phyloP scores from a whole-genome alignment of 2,113 vertebrate species.

The Heterochromis multidens region DNA sequence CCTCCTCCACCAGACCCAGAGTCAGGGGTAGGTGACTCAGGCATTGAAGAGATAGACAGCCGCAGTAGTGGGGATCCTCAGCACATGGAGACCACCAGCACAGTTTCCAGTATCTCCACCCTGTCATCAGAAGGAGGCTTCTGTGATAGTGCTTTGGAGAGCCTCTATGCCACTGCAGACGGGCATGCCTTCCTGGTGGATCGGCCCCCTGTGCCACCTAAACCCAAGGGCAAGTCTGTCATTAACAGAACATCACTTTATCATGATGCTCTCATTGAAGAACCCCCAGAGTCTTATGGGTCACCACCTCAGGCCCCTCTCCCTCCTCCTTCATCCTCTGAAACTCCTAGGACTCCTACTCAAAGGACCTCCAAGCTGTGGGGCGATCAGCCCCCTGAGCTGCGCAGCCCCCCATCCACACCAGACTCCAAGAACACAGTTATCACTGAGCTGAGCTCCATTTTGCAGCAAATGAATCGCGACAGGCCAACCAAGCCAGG shows the following conservation, averaged over 20 bases:
- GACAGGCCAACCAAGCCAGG: constrained; percentile 86
- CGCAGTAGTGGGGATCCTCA: constrained; percentile 92
- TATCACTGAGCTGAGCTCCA: constrained; percentile 95
- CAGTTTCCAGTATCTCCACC: constrained; percentile 95
- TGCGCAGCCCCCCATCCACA: constrained; percentile 84
- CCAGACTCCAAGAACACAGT: constrained; percentile 92
- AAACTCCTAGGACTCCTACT: constrained; percentile 79
- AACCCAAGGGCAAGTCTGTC: constrained; percentile 94
- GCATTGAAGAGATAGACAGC: constrained; percentile 93
- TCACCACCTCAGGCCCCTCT: constrained; percentile 84
- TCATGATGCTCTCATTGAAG: constrained; percentile 87
- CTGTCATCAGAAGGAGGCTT: constrained; percentile 92
- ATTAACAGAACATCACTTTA: constrained; percentile 91
- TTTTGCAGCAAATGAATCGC: constrained; percentile 95
- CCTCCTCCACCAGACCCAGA: constrained; percentile 85
- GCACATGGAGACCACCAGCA: constrained; percentile 94
- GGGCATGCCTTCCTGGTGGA: constrained; percentile 90
- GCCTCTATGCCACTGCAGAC: constrained; percentile 90
- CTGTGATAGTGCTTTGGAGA: constrained; percentile 83
- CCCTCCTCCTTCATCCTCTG: constrained; percentile 79
- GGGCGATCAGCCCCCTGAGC: constrained; percentile 84
- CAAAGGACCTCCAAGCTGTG: constrained; percentile 93
- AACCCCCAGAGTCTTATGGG: constrained; percentile 84
- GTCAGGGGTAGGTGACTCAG: constrained; percentile 83
- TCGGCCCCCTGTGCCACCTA: constrained; percentile 94